Base-by-base conservation (phyloP, 92 coral and sea anemone species). In the Parazoanthus swiftii region DNA sequence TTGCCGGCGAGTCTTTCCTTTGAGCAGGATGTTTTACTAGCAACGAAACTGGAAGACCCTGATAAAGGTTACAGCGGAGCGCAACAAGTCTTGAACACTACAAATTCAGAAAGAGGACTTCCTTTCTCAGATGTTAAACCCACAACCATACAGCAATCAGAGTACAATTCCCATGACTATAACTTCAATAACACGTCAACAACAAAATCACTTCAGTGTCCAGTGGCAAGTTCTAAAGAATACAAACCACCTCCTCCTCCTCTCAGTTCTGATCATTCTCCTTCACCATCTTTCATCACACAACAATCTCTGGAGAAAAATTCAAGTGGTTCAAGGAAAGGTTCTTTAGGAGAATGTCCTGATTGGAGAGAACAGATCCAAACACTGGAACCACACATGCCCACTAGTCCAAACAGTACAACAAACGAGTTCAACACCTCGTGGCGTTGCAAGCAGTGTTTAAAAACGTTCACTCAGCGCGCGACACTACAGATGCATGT, bases 381-480 rank as follows among this genome's bases (percentile, higher is more conserved):
- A 51, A 36, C n/a, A 36, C 26, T 7, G n/a, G 78, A 70, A 6
- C 68, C 65, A 43, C 33, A 42, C 15, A 72, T 42, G 23, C 77
- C 44, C 23, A 16, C 75, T 1, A 36, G 58, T n/a, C 77, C 35
- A 20, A 83, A 33, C 42, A 39, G 4, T 29, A 20, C 15, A 5
- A 39, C 89, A 1, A 92, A 90, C 75, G 98, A 95, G 43, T 88
- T 94, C 25, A 88, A 94, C 76, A 93, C 93, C 92, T 85, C 90
- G 5, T 97, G 96, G 98, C 90, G 95, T 58, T 97, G 99, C 89
- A 93, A 88, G 86, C 99, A 97, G 82, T 97, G 99, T 77, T 86
- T 89, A 74, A 97, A 95, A 83, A 93, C 93, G 8, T 97, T 97
- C 85, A 97, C 98, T 15, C 99, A 97, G 85, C 90, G 99, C 81